Base-by-base conservation (phyloP, 2,888 invertebrate genomes). In the Hemicrepidius hirtus region DNA sequence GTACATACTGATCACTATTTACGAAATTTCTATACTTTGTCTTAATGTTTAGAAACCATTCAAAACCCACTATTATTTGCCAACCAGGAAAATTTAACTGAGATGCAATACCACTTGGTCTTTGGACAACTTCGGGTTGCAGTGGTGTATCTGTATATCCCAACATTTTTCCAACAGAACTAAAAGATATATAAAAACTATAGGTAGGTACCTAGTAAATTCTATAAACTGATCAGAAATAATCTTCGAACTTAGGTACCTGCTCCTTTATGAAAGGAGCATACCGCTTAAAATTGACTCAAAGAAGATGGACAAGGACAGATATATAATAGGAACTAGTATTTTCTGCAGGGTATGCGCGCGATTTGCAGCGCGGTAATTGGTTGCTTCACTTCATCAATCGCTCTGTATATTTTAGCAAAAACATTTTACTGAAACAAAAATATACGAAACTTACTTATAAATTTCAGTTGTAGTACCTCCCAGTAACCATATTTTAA, bases 1-100 rank as follows among this genome's bases (percentile, higher is more conserved):
- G n/a, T 49, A 53, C 53, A n/a, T 53, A 90, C 90, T 89, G 89
- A 77, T 90, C 90, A 76, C 89, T 89, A 63, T 87, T 86, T 10
- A 87, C 82, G 46, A 89, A 84, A 73, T 85, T 86, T 69, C 87
- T 86, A 79, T 87, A 89, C 78, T 88, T 89, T 10, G 85, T 84
- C 79, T 85, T 86, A 63, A 89, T 84, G 78, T 88, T 89, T 12
- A 87, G 82, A 76, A 89, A 88, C 89, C 89, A 89, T 78, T 90
- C 87, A 20, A 89, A 80, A 35, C 84, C 85, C 0, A 85, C 80
- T 0, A 87, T 85, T 32, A 89, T 73, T 37, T 85, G 85, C 82
- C 85, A 86, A 3, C 88, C 90, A 0, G 89, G 88, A 87, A 89
- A 90, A 85, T 68, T 88, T 81, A 75, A 87, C 86, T 76, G 87